These are phyloP conservation scores for Anomalospiza imberbis DNA, from an alignment of 2,797 vertebrate species.

Conservation along the genomic window DNA sequence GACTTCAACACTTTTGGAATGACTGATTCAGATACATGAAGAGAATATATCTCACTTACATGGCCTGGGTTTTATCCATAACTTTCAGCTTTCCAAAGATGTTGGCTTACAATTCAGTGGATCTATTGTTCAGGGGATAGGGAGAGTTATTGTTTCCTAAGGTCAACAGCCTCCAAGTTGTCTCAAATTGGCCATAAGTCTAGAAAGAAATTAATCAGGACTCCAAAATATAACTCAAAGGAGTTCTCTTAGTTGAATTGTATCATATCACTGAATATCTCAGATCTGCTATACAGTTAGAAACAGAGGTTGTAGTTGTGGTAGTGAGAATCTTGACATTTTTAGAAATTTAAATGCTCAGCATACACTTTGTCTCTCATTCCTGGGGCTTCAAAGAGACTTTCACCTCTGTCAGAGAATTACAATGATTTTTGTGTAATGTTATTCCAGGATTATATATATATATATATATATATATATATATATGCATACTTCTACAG, in stretches of 20 bases:
- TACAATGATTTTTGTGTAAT: slow-evolving; percentile 18
- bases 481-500: neutral
- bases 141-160: neutral
- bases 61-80: neutral
- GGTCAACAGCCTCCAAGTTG: neutral
- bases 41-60: neutral
- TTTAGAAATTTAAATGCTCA: neutral
- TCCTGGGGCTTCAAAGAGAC: slow-evolving; percentile 36
- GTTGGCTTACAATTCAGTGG: neutral
- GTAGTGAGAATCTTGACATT: neutral
- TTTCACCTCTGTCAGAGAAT: slow-evolving; percentile 30
- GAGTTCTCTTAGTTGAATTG: neutral
- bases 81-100: neutral
- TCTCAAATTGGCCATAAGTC: neutral
- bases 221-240: neutral
- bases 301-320: neutral
- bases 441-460: slow-evolving; percentile 11
- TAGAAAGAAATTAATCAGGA: slow-evolving; percentile 49
- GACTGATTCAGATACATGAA: neutral
- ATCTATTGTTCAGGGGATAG: neutral
- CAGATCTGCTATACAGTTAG: neutral
- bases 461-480: neutral
- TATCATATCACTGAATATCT: neutral
- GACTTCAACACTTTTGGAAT: neutral
- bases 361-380: neutral